These are phyloP conservation scores for Onchidella celtica DNA, from an alignment of 2,888 invertebrate genomes.

Conservation along the genomic window DNA sequence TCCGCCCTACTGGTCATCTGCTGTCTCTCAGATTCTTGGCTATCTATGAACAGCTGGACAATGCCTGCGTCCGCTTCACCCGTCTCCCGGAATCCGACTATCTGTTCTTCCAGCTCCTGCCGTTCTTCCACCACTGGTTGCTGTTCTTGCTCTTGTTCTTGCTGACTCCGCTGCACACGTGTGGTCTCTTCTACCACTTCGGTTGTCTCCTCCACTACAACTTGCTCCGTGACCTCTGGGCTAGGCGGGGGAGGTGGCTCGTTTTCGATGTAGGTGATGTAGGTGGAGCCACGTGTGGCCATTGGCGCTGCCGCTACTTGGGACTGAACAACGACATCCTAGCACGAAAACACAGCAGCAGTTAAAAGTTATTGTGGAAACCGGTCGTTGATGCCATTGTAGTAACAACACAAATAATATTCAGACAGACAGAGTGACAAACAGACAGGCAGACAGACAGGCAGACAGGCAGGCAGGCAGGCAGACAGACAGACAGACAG, in stretches of 20 bases:
- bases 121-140: neutral
- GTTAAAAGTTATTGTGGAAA: too few relatives aligned
- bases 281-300: conserved; percentile 9
- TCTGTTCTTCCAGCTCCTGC: neutral
- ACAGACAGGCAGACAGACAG: too few relatives aligned
- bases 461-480: too few relatives aligned
- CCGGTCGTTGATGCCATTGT: too few relatives aligned
- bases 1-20: neutral
- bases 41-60: conserved; percentile 1
- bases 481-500: too few relatives aligned
- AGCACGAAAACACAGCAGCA: too few relatives aligned
- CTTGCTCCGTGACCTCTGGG: neutral
- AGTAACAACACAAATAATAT: too few relatives aligned
- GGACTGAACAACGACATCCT: neutral
- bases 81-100: neutral
- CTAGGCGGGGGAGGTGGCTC: neutral
- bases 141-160: neutral
- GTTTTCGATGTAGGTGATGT: conserved; percentile 26
- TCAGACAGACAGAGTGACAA: too few relatives aligned
- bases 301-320: neutral
- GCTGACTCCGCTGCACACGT: neutral
- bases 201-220: neutral
- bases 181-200: neutral
- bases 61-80: neutral
- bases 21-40: too few relatives aligned